Percentiles rank a stretch among this genome's conserved stretches.
Evolutionary conservation across 2,113 vertebrate genomes (phyloP).

Genomic region (Megaceryle torquata): DNA sequence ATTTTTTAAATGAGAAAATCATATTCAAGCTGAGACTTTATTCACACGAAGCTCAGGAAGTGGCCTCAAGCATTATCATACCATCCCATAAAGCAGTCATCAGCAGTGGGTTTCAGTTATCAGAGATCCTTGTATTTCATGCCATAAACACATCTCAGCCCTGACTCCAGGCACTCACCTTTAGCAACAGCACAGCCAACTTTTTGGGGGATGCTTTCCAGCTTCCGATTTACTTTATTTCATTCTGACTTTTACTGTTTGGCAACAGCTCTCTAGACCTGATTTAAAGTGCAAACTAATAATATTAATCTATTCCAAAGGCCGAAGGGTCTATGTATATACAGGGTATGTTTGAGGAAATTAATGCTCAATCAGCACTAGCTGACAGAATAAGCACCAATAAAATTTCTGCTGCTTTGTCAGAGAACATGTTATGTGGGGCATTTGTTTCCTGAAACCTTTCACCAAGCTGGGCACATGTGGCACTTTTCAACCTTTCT

Average conservation of each 20-base stretch:
- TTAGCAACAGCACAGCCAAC: neutral
- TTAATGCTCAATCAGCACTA: neutral
- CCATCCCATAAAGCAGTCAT: neutral
- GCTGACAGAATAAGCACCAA: neutral
- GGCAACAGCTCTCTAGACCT: neutral
- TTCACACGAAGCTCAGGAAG: neutral
- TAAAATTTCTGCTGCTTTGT: constrained; percentile 24
- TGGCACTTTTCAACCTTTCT: neutral
- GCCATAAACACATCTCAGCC: neutral
- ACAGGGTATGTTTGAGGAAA: neutral
- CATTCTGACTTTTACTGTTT: neutral
- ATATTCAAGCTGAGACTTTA: neutral
- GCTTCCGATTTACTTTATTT: neutral
- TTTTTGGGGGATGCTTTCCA: neutral
- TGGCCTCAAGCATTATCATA: neutral
- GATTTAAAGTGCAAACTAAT: neutral
- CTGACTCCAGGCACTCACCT: neutral
- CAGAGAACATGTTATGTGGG: neutral
- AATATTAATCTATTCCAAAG: neutral
- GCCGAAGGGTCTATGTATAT: neutral
- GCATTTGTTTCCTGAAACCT: constrained; percentile 42
- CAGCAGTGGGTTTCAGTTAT: neutral
- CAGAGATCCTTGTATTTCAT: neutral
- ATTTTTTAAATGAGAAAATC: neutral
- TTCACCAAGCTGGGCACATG: neutral